phyloP scores from a whole-genome alignment of 2,113 vertebrate species.

The Siniperca chuatsi region DNA sequence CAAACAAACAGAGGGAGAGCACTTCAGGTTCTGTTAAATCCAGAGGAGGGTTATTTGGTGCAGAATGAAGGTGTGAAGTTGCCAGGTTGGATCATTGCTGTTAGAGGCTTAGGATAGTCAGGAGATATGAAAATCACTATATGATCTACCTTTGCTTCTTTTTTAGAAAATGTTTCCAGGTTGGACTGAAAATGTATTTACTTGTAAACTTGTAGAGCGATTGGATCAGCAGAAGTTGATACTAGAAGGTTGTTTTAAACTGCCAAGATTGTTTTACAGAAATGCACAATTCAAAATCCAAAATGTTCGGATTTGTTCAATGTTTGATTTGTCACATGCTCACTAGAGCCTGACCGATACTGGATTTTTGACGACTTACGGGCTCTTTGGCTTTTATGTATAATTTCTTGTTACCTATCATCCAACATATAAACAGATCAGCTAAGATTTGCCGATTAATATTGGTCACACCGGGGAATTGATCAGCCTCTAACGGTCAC shows the following conservation, averaged over 20 bases:
- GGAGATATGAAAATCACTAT: not conserved
- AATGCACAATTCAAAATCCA: not conserved
- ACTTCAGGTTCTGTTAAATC: not conserved
- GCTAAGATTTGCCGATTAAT: too few species aligned
- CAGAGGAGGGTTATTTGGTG: not conserved
- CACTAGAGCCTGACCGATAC: not conserved
- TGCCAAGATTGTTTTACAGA: not conserved
- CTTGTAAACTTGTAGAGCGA: not conserved
- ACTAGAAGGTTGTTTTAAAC: not conserved
- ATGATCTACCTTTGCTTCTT: not conserved
- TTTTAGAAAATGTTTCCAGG: not conserved
- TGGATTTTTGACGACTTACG: not conserved
- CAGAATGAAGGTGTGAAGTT: not conserved
- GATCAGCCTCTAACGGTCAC: too few species aligned
- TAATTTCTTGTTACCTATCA: too few species aligned
- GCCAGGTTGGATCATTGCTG: slow-evolving; percentile 4
- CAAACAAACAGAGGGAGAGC: not conserved
- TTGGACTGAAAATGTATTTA: not conserved
- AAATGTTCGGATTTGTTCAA: too few species aligned
- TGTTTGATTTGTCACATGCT: not conserved
- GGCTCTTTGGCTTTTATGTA: too few species aligned
- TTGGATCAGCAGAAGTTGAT: not conserved
- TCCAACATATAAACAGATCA: not conserved
- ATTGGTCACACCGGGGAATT: too few species aligned
- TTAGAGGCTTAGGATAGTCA: not conserved